phyloP scores from a whole-genome alignment of 2,113 vertebrate species.

The Myrmecobius fasciatus region DNA sequence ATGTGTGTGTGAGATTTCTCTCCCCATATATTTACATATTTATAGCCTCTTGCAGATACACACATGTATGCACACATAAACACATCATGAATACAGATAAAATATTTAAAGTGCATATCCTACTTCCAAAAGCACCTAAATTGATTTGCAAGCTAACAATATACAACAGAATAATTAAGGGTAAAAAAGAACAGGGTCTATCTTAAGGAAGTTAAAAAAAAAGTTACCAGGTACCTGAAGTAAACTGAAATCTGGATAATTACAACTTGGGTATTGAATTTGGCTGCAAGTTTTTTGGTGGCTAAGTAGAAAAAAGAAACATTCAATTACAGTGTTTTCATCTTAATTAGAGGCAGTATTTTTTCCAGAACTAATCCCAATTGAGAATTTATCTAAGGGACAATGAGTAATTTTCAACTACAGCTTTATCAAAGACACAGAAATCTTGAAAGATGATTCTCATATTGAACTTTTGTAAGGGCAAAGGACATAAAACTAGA shows the following conservation, averaged over 20 bases:
- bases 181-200: neutral
- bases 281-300: neutral
- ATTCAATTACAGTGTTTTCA: neutral
- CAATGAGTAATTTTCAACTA: neutral
- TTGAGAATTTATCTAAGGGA: neutral
- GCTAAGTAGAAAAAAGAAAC: neutral
- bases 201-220: neutral
- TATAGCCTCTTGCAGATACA: neutral
- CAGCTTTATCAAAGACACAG: neutral
- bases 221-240: neutral
- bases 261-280: neutral
- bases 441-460: neutral
- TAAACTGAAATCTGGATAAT: neutral
- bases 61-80: neutral
- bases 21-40: neutral
- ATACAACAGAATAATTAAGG: neutral
- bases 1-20: neutral
- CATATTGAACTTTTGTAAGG: neutral
- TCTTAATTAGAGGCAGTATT: neutral
- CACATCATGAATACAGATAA: neutral
- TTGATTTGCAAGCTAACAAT: neutral
- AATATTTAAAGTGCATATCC: neutral
- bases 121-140: neutral
- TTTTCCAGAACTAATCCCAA: neutral
- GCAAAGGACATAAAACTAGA: neutral